Conservation (phyloP, 53 echinoderm and acorn worm species). For the Echinometra lucunter region DNA sequence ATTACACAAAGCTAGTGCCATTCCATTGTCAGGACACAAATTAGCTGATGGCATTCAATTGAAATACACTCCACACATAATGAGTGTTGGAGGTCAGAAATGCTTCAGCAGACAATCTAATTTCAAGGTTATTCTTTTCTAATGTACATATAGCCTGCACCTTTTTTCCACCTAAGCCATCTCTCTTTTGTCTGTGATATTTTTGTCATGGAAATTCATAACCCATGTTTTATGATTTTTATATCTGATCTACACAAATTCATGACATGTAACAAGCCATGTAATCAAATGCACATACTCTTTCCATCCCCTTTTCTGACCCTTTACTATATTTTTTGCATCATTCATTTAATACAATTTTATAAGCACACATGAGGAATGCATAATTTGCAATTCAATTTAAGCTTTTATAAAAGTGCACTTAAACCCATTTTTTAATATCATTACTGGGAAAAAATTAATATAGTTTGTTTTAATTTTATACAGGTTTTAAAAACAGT, state of each 20-base stretch:
- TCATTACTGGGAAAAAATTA: too few species aligned
- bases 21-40: constrained; percentile 3
- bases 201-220: background rate
- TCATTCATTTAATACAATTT: too few species aligned
- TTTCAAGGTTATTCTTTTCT: background rate
- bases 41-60: constrained; percentile 44
- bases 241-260: background rate
- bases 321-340: too few species aligned
- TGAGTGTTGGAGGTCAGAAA: constrained; percentile 17
- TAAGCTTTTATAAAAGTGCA: too few species aligned
- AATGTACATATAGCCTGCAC: constrained; percentile 11
- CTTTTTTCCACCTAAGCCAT: background rate
- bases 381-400: too few species aligned
- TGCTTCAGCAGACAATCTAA: background rate
- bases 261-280: background rate
- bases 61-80: constrained; percentile 31
- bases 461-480: too few species aligned
- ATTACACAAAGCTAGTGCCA: background rate
- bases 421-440: too few species aligned
- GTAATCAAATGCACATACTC: background rate
- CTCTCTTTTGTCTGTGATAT: background rate
- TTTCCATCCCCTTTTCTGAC: too few species aligned
- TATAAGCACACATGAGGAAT: too few species aligned
- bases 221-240: background rate
- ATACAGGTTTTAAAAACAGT: too few species aligned